A percentile compares a stretch with the other conserved stretches of the same genome.
Evolutionary conservation across 2,797 vertebrate species (phyloP).

Genomic region (Argyrosomus regius): DNA sequence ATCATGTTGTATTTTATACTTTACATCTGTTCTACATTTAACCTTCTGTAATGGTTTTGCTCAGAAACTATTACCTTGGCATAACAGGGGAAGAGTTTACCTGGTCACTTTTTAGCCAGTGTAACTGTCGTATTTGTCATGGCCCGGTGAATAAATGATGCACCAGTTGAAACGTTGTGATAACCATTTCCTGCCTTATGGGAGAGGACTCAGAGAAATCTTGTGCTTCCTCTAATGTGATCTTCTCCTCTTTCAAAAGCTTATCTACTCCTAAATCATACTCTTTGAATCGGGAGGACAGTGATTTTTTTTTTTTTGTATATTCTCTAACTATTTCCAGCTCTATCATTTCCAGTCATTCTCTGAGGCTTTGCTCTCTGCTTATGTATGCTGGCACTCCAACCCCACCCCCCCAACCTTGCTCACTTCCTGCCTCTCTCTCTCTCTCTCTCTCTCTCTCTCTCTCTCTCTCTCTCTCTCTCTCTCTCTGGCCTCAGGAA

Average conservation of each 20-base stretch:
- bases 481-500: constrained; percentile 68
- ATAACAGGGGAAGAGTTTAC: constrained; percentile 88
- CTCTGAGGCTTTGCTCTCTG: constrained; percentile 56
- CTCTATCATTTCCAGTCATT: constrained; percentile 72
- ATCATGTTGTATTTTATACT: constrained; percentile 98
- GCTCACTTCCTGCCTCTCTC: constrained; percentile 32
- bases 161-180: constrained; percentile 66
- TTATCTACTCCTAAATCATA: constrained; percentile 80
- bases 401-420: constrained; percentile 47
- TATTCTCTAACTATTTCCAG: constrained; percentile 74
- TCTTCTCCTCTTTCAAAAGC: constrained; percentile 73
- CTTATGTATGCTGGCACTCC: constrained; percentile 53
- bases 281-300: constrained; percentile 60
- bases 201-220: constrained; percentile 72
- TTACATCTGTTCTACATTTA: constrained; percentile 99
- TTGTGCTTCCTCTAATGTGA: constrained; percentile 74
- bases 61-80: constrained; percentile 92
- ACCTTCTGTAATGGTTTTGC: constrained; percentile 95
- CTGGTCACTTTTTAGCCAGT: constrained; percentile 81
- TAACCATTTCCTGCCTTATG: constrained; percentile 75
- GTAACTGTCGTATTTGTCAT: constrained; percentile 80
- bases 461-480: constrained; percentile 28
- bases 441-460: constrained; percentile 29
- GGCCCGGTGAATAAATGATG: constrained; percentile 73
- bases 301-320: constrained; percentile 45